phyloP scores from a whole-genome alignment of 2,797 vertebrate species.

The Spinibarbus caldwelli region DNA sequence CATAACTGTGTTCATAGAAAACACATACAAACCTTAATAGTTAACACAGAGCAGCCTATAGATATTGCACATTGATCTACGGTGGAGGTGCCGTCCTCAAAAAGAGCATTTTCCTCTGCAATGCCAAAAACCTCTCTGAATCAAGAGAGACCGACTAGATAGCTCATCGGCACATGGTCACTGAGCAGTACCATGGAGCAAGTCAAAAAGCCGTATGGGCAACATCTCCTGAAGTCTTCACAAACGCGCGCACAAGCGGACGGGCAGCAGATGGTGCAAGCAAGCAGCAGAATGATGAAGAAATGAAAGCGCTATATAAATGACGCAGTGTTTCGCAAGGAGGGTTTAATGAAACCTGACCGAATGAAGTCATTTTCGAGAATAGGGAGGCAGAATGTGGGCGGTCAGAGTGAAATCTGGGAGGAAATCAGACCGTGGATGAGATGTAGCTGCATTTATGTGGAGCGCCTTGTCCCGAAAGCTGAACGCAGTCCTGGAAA shows the following conservation, averaged over 20 bases:
- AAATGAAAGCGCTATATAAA: background rate
- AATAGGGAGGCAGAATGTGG: background rate
- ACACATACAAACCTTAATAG: slow-evolving; percentile 52
- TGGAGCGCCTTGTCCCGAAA: background rate
- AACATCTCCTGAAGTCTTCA: slow-evolving; percentile 9
- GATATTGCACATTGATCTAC: slow-evolving; percentile 62
- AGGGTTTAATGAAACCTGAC: background rate
- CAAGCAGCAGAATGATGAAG: slow-evolving; percentile 1
- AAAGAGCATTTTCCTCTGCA: slow-evolving; percentile 59
- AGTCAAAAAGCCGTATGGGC: slow-evolving; percentile 36
- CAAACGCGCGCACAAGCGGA: background rate
- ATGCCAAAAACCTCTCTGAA: slow-evolving; percentile 38
- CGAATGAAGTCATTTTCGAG: background rate
- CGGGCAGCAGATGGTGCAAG: slow-evolving; percentile 11
- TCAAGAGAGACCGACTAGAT: slow-evolving; percentile 45
- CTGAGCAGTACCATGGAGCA: slow-evolving; percentile 45
- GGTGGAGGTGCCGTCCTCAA: slow-evolving; percentile 34
- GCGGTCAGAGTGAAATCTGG: background rate
- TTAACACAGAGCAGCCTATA: slow-evolving; percentile 57
- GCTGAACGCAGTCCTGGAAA: background rate
- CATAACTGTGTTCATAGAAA: slow-evolving; percentile 68
- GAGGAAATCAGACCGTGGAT: slow-evolving; percentile 18
- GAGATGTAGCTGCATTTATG: slow-evolving; percentile 5
- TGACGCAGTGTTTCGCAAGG: background rate
- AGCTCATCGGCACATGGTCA: slow-evolving; percentile 29